Percentiles rank a stretch among this genome's conserved stretches.
These are phyloP conservation scores for Pseudorectes ferrugineus DNA, from an alignment of 2,113 vertebrate genomes.

Conservation along the genomic window DNA sequence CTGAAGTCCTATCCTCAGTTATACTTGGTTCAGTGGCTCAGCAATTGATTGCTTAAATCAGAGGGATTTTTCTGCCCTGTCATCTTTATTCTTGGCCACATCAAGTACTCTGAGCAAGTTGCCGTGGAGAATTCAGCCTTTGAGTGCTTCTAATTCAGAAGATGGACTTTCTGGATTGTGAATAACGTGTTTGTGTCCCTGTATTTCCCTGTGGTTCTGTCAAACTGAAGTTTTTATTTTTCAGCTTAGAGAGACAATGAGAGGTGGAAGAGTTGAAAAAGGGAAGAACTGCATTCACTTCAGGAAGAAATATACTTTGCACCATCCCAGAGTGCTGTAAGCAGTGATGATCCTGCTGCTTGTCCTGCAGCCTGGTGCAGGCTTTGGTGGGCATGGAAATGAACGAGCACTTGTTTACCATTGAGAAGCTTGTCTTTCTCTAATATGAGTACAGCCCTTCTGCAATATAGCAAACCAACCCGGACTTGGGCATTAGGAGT, in stretches of 20 bases:
- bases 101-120: background rate
- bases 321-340: background rate
- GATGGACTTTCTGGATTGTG: background rate
- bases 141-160: background rate
- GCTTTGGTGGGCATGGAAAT: background rate
- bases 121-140: constrained; percentile 9
- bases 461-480: background rate
- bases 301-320: background rate
- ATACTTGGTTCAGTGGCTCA: background rate
- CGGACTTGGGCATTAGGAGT: background rate
- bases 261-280: background rate
- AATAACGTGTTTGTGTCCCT: background rate
- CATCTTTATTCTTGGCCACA: constrained; percentile 1
- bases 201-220: background rate
- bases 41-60: constrained; percentile 1
- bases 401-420: fast-evolving
- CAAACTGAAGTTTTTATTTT: background rate
- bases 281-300: background rate
- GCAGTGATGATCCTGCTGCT: background rate
- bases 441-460: fast-evolving
- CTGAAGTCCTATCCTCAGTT: background rate
- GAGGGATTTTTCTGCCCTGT: background rate
- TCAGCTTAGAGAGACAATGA: background rate
- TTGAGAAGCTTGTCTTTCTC: background rate
- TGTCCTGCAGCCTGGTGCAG: background rate